These are phyloP conservation scores for Fukomys damarensis DNA, from an alignment of 2,113 vertebrate species.

Conservation along the genomic window DNA sequence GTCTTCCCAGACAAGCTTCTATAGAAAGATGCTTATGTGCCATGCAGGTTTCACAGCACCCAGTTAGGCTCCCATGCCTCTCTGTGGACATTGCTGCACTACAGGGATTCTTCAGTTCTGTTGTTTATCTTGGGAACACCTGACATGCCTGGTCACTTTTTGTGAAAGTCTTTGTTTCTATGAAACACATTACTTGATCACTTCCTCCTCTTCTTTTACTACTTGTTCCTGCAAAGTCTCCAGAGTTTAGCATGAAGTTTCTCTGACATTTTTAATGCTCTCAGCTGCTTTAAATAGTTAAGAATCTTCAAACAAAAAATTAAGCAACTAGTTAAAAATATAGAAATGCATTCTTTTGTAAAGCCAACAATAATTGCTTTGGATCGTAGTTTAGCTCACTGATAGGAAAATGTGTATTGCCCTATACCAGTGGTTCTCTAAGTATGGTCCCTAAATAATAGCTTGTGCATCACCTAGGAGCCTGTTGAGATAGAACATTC, in stretches of 20 bases:
- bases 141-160: background rate
- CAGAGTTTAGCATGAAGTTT: conserved; percentile 13
- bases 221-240: background rate
- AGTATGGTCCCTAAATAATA: background rate
- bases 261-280: background rate
- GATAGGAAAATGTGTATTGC: background rate
- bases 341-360: background rate
- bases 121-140: background rate
- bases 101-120: background rate
- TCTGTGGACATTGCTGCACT: background rate
- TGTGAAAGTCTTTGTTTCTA: background rate
- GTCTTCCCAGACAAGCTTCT: background rate
- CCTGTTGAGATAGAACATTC: background rate
- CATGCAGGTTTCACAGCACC: background rate
- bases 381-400: background rate
- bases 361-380: background rate
- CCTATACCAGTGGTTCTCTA: background rate
- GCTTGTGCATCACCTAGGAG: background rate
- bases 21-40: background rate
- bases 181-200: background rate
- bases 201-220: background rate
- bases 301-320: background rate
- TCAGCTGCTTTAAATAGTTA: background rate
- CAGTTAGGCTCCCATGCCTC: background rate
- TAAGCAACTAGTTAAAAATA: background rate